A percentile compares a stretch with the other conserved stretches of the same genome.
Evolutionary conservation across 2,113 vertebrate species (phyloP).

Genomic region (Vireo altiloquus): DNA sequence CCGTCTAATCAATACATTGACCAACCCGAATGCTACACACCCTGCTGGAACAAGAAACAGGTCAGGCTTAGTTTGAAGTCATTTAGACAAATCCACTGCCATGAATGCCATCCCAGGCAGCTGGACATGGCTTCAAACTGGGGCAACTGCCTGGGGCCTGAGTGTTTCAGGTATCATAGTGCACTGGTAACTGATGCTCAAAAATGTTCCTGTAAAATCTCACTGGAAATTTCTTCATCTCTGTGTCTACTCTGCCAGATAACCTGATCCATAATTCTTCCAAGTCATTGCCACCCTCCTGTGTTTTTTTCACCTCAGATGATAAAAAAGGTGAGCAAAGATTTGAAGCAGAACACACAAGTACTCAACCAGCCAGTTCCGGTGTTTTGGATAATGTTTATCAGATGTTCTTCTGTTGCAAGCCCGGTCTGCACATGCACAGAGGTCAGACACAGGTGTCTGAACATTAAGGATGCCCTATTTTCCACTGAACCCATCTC

Average conservation of each 20-base stretch:
- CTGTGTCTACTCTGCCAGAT: neutral
- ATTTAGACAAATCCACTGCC: neutral
- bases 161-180: neutral
- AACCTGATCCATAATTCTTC: neutral
- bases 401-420: neutral
- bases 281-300: rapidly evolving
- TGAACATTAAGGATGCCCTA: rapidly evolving
- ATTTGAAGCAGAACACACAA: neutral
- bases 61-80: neutral
- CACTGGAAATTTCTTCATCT: neutral
- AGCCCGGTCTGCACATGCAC: neutral
- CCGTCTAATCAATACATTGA: neutral
- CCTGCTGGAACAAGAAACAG: neutral
- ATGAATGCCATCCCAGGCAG: neutral
- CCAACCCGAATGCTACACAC: neutral
- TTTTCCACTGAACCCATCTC: neutral
- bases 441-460: neutral
- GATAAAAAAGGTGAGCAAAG: neutral
- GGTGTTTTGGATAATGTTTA: neutral
- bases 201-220: neutral
- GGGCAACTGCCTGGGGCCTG: neutral
- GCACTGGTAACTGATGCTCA: neutral
- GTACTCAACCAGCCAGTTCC: neutral
- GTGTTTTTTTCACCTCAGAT: neutral
- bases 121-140: neutral